These are phyloP conservation scores for Pocillopora meandrina DNA, from an alignment of 92 coral and sea anemone species.

Conservation along the genomic window DNA sequence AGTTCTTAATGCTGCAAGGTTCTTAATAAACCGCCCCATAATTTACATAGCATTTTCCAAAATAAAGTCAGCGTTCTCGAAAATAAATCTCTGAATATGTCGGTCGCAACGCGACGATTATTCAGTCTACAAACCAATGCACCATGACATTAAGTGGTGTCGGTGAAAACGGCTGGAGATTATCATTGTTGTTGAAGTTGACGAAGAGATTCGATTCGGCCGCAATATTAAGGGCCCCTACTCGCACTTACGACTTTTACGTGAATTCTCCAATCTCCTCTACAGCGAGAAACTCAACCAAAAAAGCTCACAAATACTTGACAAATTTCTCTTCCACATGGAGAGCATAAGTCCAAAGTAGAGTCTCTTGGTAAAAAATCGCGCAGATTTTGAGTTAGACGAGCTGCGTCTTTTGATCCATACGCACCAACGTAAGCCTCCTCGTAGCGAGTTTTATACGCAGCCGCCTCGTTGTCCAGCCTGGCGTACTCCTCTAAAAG, in stretches of 20 bases:
- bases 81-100: background rate
- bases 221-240: no score
- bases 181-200: no score
- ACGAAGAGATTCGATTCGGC: no score
- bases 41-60: background rate
- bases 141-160: no score
- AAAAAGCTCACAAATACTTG: slow-evolving; percentile 44
- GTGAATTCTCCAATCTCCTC: background rate
- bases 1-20: no score
- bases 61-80: background rate
- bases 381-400: slow-evolving; percentile 4
- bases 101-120: background rate
- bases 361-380: slow-evolving; percentile 46
- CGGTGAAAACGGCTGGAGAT: no score
- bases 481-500: slow-evolving; percentile 43
- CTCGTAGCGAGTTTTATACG: slow-evolving; percentile 27
- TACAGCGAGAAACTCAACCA: slow-evolving; percentile 12
- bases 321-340: slow-evolving; percentile 30
- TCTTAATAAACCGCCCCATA: background rate
- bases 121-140: background rate
- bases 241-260: background rate
- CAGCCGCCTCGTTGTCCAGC: slow-evolving; percentile 43
- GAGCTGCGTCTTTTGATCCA: slow-evolving; percentile 21
- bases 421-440: slow-evolving; percentile 38
- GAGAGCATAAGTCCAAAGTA: slow-evolving; percentile 16